Evolutionary conservation across 2,888 invertebrate genomes (phyloP).

Genomic region (Polydrusus tereticollis): DNA sequence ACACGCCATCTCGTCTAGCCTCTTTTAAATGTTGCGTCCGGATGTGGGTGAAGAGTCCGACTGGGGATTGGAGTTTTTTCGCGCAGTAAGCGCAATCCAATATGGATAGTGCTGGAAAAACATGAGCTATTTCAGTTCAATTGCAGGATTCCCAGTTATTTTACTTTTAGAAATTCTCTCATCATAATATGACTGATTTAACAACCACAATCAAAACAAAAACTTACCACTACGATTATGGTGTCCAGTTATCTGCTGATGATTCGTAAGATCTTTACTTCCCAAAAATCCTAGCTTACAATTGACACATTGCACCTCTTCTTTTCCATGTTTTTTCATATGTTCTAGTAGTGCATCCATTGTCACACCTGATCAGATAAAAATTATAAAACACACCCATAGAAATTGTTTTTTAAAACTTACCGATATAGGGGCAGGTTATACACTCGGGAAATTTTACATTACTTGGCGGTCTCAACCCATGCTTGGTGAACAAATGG

Average conservation of each 20-base stretch:
- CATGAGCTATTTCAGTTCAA: neutral
- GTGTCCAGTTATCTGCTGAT: conserved; percentile 73
- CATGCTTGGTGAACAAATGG: conserved; percentile 85
- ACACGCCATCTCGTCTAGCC: conserved; percentile 76
- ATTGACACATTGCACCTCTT: conserved; percentile 70
- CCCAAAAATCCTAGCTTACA: conserved; percentile 71
- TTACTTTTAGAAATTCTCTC: too few relatives aligned
- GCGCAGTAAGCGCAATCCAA: conserved; percentile 80
- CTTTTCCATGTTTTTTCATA: conserved; percentile 73
- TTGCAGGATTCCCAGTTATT: too few relatives aligned
- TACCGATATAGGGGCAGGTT: conserved; percentile 76
- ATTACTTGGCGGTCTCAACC: conserved; percentile 77
- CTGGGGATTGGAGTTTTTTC: conserved; percentile 78
- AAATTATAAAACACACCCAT: neutral
- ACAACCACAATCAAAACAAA: neutral
- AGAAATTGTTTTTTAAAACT: conserved; percentile 27
- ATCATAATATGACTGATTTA: too few relatives aligned
- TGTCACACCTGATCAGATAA: conserved; percentile 75
- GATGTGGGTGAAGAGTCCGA: conserved; percentile 80
- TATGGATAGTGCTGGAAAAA: conserved; percentile 25
- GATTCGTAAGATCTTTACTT: conserved; percentile 66
- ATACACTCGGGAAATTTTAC: conserved; percentile 85
- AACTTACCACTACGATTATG: conserved; percentile 43
- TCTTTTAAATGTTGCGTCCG: conserved; percentile 75
- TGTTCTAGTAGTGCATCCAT: conserved; percentile 80